These are phyloP conservation scores for Cryptus viduatorius DNA, from an alignment of 2,888 invertebrate genomes.

Conservation along the genomic window DNA sequence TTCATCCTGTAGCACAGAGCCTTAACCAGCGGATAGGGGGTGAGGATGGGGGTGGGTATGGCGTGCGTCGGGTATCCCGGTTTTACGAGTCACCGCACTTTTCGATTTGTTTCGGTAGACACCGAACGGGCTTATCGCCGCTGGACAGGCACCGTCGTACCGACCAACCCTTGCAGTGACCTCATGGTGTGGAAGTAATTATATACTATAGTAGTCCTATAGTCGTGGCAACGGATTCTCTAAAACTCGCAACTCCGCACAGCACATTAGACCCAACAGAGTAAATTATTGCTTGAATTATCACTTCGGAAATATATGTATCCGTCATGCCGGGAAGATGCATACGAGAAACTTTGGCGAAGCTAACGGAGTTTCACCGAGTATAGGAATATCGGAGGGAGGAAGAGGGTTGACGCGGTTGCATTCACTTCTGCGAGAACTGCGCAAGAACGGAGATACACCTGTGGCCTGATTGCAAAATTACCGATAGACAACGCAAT, in stretches of 20 bases:
- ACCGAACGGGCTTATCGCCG: constrained; percentile 78
- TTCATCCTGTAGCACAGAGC: background rate
- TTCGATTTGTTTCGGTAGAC: constrained; percentile 81
- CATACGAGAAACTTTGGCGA: too few relatives aligned
- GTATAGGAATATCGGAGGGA: background rate
- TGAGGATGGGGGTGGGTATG: constrained; percentile 18
- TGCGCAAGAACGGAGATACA: constrained; percentile 66
- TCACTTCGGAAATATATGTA: too few relatives aligned
- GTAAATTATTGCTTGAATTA: too few relatives aligned
- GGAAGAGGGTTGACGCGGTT: background rate
- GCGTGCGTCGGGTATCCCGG: constrained; percentile 52
- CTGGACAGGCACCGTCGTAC: constrained; percentile 75
- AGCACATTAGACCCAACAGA: too few relatives aligned
- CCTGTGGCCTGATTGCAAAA: constrained; percentile 81
- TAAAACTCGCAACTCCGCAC: too few relatives aligned
- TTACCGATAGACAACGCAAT: constrained; percentile 78
- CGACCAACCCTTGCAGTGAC: constrained; percentile 62
- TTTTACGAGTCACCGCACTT: constrained; percentile 83
- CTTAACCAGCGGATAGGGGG: background rate
- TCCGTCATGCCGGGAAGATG: too few relatives aligned
- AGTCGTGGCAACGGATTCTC: background rate
- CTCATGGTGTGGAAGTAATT: constrained; percentile 79
- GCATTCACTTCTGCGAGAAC: constrained; percentile 29
- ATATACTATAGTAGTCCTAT: constrained; percentile 21
- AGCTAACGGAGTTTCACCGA: background rate